Percentiles rank a stretch among this genome's conserved stretches.
Evolutionary conservation across 2,888 invertebrate species (phyloP).

Genomic region (Frankliniella intonsa): DNA sequence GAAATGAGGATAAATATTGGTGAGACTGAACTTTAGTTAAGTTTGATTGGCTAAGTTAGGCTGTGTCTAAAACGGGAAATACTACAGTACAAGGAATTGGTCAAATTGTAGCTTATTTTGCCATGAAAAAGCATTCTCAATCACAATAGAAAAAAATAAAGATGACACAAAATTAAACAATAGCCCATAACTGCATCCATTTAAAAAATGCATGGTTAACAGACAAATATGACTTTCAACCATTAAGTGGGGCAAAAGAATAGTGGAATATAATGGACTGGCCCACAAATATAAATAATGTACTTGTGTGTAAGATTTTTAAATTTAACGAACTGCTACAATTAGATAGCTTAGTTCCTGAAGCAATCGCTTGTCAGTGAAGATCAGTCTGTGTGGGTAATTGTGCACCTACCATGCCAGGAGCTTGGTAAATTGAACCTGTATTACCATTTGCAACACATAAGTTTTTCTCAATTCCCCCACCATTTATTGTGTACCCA

Average conservation of each 20-base stretch:
- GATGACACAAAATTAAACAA: neutral
- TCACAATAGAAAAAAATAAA: too few relatives aligned
- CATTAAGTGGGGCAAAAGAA: neutral
- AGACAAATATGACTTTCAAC: neutral
- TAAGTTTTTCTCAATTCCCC: neutral
- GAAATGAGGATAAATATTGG: too few relatives aligned
- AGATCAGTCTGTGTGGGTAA: slow-evolving; percentile 4
- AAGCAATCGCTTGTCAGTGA: neutral
- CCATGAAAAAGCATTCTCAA: neutral
- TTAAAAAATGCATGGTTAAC: neutral
- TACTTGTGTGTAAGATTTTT: neutral
- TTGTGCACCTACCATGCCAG: neutral
- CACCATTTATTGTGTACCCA: neutral
- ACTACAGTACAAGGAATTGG: neutral
- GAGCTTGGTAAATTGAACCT: neutral
- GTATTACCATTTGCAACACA: neutral
- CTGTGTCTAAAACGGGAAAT: too few relatives aligned
- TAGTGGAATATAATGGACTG: neutral
- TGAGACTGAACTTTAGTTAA: neutral
- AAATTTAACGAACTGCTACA: neutral
- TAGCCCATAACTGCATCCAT: neutral
- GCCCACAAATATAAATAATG: neutral
- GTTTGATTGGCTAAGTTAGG: too few relatives aligned
- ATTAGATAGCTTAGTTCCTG: neutral
- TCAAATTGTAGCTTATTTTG: neutral